phyloP scores from a whole-genome alignment of 2,797 vertebrate genomes.

The Loriculus beryllinus region DNA sequence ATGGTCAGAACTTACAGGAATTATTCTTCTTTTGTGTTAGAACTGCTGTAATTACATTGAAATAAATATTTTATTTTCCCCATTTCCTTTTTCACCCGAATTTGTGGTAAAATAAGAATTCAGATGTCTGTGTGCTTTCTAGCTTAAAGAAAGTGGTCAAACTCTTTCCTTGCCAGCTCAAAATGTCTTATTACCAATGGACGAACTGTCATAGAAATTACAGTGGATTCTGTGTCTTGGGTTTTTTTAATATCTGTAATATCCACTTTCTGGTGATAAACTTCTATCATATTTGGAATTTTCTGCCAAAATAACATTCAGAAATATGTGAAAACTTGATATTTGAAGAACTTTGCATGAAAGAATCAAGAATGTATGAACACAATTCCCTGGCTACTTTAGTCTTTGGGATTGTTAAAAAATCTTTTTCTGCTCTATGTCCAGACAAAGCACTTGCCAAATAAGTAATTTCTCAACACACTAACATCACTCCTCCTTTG shows the following conservation, averaged over 20 bases:
- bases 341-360: background rate
- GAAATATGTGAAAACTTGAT: background rate
- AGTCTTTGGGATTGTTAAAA: background rate
- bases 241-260: background rate
- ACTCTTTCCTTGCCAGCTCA: background rate
- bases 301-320: background rate
- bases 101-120: background rate
- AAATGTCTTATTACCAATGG: fast-evolving
- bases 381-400: background rate
- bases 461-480: background rate
- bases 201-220: background rate
- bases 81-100: fast-evolving
- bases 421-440: background rate
- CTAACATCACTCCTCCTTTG: background rate
- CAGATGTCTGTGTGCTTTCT: background rate
- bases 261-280: background rate
- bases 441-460: background rate
- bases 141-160: background rate
- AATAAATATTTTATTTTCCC: background rate
- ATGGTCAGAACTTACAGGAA: background rate
- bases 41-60: background rate
- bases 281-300: background rate
- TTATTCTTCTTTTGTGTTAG: background rate
- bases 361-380: background rate
- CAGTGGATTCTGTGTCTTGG: fast-evolving